Evolutionary conservation across 2,888 invertebrate genomes (phyloP).

Genomic region (Acronicta aceris): DNA sequence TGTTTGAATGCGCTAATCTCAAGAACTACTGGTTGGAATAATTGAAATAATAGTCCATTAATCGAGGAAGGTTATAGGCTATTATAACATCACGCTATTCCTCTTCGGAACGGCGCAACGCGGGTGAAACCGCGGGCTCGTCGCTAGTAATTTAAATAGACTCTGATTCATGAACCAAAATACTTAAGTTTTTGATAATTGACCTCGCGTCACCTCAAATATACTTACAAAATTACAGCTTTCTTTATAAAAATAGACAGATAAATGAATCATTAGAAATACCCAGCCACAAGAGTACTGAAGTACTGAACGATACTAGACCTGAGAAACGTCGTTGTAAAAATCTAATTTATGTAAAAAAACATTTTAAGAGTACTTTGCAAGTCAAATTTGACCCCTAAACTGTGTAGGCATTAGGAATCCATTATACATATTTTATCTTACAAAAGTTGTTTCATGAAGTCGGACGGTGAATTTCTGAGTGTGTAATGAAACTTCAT

Average conservation of each 20-base stretch:
- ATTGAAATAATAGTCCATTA: no score
- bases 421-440: slow-evolving; percentile 39
- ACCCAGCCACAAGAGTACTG: neutral
- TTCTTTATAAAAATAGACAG: slow-evolving; percentile 15
- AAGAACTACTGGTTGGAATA: no score
- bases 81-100: no score
- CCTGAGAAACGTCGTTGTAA: slow-evolving; percentile 16
- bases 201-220: neutral
- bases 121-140: no score
- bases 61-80: no score
- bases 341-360: slow-evolving; percentile 28
- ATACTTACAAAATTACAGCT: slow-evolving; percentile 7
- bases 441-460: slow-evolving; percentile 16
- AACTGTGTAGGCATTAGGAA: slow-evolving; percentile 48
- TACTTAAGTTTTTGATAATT: neutral
- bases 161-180: neutral
- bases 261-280: slow-evolving; percentile 5
- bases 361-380: slow-evolving; percentile 30
- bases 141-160: no score
- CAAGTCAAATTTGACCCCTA: slow-evolving; percentile 39
- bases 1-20: no score
- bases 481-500: no score
- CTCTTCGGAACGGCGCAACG: no score
- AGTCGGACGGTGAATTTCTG: no score
- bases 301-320: slow-evolving; percentile 8